phyloP scores from a whole-genome alignment of 2,797 vertebrate genomes.

The Picus viridis region DNA sequence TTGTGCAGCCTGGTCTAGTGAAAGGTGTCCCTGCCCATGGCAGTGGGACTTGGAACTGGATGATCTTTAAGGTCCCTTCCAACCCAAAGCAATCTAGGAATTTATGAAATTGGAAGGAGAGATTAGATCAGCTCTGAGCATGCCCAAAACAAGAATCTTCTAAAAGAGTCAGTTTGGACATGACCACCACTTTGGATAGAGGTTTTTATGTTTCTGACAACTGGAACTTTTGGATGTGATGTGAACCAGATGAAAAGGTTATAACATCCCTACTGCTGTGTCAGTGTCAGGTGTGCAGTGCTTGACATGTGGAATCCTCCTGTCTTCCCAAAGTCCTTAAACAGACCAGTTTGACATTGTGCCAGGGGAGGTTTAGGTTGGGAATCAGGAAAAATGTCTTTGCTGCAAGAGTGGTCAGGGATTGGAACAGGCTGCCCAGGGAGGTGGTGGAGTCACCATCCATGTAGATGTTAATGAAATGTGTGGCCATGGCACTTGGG shows the following conservation, averaged over 20 bases:
- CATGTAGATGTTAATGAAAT: no score
- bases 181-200: neutral
- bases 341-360: rapidly evolving
- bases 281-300: neutral
- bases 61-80: no score
- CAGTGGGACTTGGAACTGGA: no score
- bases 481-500: no score
- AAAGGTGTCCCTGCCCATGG: no score
- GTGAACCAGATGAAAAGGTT: neutral
- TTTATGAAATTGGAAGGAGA: neutral
- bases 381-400: no score
- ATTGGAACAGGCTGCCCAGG: no score
- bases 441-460: no score
- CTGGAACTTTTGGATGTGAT: neutral
- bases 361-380: no score
- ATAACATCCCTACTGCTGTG: rapidly evolving
- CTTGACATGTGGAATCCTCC: rapidly evolving
- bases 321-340: neutral
- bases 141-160: neutral
- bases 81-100: no score
- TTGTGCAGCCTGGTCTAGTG: no score
- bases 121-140: neutral
- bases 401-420: no score
- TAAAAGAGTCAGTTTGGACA: neutral
- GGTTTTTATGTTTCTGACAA: neutral